phyloP scores from a whole-genome alignment of 2,113 vertebrate species.

The Phalacrocorax carbo region DNA sequence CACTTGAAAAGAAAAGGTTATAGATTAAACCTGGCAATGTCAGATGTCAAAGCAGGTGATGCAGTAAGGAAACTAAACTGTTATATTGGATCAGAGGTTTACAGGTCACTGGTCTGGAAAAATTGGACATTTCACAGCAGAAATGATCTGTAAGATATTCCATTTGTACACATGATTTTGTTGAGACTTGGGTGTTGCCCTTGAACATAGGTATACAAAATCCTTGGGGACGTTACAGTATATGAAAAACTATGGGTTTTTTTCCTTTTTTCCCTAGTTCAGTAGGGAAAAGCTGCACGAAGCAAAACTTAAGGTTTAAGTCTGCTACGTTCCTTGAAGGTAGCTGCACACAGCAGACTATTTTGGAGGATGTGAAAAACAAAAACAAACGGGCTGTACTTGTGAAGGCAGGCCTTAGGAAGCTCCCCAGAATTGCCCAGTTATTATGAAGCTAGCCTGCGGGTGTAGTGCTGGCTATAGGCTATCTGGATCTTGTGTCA shows the following conservation, averaged over 20 bases:
- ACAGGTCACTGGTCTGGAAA: background rate
- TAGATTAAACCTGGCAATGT: background rate
- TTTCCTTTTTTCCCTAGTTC: background rate
- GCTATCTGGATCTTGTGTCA: background rate
- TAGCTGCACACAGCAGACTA: background rate
- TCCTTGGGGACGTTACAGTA: background rate
- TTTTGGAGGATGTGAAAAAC: background rate
- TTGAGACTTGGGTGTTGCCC: background rate
- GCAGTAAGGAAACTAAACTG: background rate
- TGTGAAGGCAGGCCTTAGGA: background rate
- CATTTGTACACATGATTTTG: background rate
- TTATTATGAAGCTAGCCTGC: background rate
- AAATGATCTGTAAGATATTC: background rate
- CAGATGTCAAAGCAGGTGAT: background rate
- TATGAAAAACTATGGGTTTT: fast-evolving
- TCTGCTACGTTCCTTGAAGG: background rate
- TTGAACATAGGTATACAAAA: background rate
- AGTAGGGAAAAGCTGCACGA: background rate
- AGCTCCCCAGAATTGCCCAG: background rate
- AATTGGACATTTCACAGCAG: background rate
- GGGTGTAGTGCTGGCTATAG: background rate
- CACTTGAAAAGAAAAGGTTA: background rate
- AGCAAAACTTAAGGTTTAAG: background rate
- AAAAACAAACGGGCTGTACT: background rate
- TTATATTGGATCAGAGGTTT: background rate